phyloP scores from a whole-genome alignment of 2,113 vertebrate species.

The Sinosuthora webbiana region DNA sequence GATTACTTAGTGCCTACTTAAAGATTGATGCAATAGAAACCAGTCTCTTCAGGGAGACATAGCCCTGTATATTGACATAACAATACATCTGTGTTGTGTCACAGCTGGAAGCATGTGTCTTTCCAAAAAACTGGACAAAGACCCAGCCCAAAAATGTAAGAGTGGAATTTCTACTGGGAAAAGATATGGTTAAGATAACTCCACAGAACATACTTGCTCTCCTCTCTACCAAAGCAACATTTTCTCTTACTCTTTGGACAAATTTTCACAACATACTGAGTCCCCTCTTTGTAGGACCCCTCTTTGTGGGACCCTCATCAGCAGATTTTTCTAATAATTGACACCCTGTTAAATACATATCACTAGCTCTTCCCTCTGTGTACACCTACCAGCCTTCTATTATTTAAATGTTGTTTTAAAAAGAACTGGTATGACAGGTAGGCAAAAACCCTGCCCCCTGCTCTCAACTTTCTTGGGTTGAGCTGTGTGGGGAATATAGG shows the following conservation, averaged over 20 bases:
- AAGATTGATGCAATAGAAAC: not conserved
- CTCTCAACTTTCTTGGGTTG: not conserved
- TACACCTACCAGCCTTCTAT: not conserved
- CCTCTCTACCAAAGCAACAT: not conserved
- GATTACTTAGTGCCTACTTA: not conserved
- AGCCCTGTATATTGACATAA: not conserved
- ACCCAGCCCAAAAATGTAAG: not conserved
- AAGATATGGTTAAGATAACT: not conserved
- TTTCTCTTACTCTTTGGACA: not conserved
- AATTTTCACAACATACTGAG: not conserved
- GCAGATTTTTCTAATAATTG: not conserved
- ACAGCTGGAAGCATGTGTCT: not conserved
- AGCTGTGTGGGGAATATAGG: not conserved
- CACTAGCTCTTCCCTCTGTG: accelerated
- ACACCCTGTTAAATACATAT: not conserved
- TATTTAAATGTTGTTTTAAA: not conserved
- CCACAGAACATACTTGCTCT: not conserved
- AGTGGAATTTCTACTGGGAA: not conserved
- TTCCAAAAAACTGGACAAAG: not conserved
- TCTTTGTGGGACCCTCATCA: not conserved
- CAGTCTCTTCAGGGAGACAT: not conserved
- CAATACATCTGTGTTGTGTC: not conserved
- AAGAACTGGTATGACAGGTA: not conserved
- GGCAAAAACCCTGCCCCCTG: not conserved
- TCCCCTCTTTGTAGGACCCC: not conserved